Base-by-base conservation (phyloP, 2,797 vertebrate genomes). In the Gila robusta region DNA sequence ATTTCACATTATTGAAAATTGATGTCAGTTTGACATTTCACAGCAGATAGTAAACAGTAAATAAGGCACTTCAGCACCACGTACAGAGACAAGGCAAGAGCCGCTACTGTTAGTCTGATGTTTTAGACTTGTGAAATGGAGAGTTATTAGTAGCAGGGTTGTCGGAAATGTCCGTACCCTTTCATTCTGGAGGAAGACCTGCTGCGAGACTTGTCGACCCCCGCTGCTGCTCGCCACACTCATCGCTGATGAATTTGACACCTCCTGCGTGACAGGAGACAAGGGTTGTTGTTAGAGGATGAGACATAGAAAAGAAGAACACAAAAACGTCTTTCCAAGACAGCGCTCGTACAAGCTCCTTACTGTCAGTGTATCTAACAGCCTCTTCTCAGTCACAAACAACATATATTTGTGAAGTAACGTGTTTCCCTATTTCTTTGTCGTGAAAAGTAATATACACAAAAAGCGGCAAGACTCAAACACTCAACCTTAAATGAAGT, bases 261-360 rank as follows among this genome's bases (percentile, higher is more conserved):
- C 92, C 91, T 97, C 96, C 97, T 98, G 82, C 88, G 78, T 92
- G 83, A 86, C 90, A n/a, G 74, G 87, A 87, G 80, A 89, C 83
- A 87, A 54, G 5, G 23, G 82, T 90, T 87, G 82, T 89, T 87
- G 81, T 92, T 86, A 92, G 88, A 90, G 59, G 62, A 41, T 71
- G 39, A 87, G 70, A 66, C 70, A 72, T n/a, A 69, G 35, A 44
- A 39, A 62, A 80, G 56, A 71, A 41, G 56, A 69, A 39, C 56
- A 28, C 62, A 88, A 83, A 85, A 86, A 77, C 56, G 67, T 52
- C 28, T 67, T 44, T 23, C 39, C 44, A 54, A 69, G 32, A 39
- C 16, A 37, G 32, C 1, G 7, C 39, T 64, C 2, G 11, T 5
- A n/a, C 44, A 52, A 10, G 28, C 26, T 44, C 4, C 39, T 47